Conservation (phyloP, 2,888 invertebrate species). For the Drosophila multiciliata region DNA sequence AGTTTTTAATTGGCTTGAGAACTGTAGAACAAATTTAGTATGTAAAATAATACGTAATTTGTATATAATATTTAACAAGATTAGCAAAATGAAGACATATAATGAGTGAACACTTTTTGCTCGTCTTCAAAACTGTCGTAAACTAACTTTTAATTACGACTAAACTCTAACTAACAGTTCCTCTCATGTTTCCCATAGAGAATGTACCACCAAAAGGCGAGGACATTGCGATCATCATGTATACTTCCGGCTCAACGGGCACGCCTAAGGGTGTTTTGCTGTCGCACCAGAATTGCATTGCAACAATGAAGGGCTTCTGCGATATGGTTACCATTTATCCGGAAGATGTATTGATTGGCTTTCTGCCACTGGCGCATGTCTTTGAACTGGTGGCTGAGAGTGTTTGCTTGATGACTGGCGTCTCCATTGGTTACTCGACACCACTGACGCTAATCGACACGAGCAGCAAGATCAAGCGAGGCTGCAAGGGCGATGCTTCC, state of each 20-base stretch:
- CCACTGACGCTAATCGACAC: slow-evolving; percentile 96
- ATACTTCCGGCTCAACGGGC: slow-evolving; percentile 99
- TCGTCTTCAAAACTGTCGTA: not conserved
- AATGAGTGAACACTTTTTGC: not conserved
- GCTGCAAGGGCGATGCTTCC: slow-evolving; percentile 97
- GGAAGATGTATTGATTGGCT: slow-evolving; percentile 94
- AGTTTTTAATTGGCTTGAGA: slow-evolving; percentile 1
- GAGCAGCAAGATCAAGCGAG: slow-evolving; percentile 97
- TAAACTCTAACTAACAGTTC: not conserved
- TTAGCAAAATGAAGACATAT: no score
- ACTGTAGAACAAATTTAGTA: not conserved
- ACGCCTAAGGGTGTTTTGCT: slow-evolving; percentile 95
- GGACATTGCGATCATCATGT: slow-evolving; percentile 99
- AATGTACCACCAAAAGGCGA: slow-evolving; percentile 88
- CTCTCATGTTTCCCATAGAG: slow-evolving; percentile 83
- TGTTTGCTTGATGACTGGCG: slow-evolving; percentile 93
- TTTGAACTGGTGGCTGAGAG: slow-evolving; percentile 97
- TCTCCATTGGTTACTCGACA: slow-evolving; percentile 98
- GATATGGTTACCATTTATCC: slow-evolving; percentile 90
- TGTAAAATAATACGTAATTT: not conserved
- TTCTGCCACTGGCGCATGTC: slow-evolving; percentile 98
- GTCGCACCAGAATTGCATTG: slow-evolving; percentile 92
- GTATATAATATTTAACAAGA: not conserved
- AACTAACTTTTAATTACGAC: not conserved
- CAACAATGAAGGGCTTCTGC: slow-evolving; percentile 92